Evolutionary conservation across 2,113 vertebrate genomes (phyloP).

Genomic region (Sapayoa aenigma): DNA sequence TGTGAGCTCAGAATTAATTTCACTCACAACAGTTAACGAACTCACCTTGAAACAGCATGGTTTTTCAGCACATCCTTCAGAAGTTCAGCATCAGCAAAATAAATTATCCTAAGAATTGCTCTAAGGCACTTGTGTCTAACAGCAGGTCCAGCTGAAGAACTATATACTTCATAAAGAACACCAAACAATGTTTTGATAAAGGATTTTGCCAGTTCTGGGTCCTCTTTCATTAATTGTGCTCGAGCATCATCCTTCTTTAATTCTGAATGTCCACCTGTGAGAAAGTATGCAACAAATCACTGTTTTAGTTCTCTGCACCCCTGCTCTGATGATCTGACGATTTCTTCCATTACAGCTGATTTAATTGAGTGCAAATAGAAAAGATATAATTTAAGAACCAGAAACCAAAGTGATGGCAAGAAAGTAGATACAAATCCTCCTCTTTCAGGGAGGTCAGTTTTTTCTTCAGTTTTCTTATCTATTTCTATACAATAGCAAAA

Average conservation of each 20-base stretch:
- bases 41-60: constrained; percentile 96
- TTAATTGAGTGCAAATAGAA: neutral
- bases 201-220: constrained; percentile 96
- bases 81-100: constrained; percentile 98
- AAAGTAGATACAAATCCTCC: neutral
- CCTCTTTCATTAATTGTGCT: constrained; percentile 98
- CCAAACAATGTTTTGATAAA: constrained; percentile 99
- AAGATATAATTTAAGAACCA: neutral
- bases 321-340: neutral
- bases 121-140: constrained; percentile 99
- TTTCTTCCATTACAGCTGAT: neutral
- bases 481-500: neutral
- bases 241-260: constrained; percentile 95
- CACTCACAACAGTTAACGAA: neutral
- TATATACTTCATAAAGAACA: constrained; percentile 99
- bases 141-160: constrained; percentile 97
- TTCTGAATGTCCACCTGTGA: constrained; percentile 89
- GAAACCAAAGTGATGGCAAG: neutral
- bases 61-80: constrained; percentile 98
- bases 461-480: neutral
- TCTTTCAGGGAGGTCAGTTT: neutral
- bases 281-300: neutral
- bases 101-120: constrained; percentile 99
- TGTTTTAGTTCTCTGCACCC: neutral
- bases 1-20: neutral